Conservation (phyloP, 2,113 vertebrate species). For the Narcine bancroftii region DNA sequence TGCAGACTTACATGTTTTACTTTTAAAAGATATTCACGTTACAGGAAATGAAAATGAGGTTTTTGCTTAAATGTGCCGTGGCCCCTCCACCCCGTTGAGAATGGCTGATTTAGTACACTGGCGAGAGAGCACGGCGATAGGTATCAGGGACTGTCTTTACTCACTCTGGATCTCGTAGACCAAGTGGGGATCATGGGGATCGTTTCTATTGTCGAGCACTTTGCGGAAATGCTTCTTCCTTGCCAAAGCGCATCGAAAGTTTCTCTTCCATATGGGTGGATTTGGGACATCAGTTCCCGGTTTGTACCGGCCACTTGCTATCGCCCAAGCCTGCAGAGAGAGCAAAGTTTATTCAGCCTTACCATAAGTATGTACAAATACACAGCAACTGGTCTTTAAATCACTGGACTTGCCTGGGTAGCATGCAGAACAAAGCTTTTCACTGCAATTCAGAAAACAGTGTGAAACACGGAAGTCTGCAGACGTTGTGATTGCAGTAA, state of each 20-base stretch:
- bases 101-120: background rate
- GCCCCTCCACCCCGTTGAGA: no score
- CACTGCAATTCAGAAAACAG: no score
- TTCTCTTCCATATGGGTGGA: slow-evolving; percentile 74
- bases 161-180: slow-evolving; percentile 54
- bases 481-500: no score
- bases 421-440: no score
- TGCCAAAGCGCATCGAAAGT: slow-evolving; percentile 76
- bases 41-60: no score
- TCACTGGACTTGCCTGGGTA: no score
- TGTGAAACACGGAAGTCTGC: no score
- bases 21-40: no score
- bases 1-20: no score
- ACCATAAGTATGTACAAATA: background rate
- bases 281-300: slow-evolving; percentile 52
- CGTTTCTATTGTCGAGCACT: slow-evolving; percentile 60
- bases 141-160: slow-evolving; percentile 16
- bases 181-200: slow-evolving; percentile 66
- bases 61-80: no score
- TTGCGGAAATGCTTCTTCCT: slow-evolving; percentile 56
- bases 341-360: background rate
- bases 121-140: background rate
- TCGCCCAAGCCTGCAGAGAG: slow-evolving; percentile 65
- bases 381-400: background rate
- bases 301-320: slow-evolving; percentile 55